phyloP scores from a whole-genome alignment of 2,888 invertebrate species.

The Dryobota labecula region DNA sequence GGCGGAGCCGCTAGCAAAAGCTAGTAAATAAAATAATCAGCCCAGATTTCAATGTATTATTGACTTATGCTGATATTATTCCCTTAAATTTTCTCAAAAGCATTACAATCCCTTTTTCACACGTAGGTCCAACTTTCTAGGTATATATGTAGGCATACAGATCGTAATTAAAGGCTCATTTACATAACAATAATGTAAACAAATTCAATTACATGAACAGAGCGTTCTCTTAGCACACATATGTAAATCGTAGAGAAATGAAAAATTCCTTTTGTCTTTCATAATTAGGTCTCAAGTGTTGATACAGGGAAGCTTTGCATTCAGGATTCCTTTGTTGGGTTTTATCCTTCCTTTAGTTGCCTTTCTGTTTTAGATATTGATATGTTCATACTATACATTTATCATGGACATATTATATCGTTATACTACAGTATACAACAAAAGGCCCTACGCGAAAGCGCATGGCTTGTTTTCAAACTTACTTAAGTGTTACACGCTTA shows the following conservation, averaged over 20 bases:
- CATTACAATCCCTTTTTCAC: background rate
- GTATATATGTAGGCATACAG: background rate
- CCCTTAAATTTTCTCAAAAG: background rate
- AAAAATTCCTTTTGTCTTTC: constrained; percentile 46
- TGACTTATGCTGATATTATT: background rate
- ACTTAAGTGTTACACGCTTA: no score
- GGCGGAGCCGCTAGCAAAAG: no score
- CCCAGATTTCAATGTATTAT: no score
- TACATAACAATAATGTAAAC: constrained; percentile 61
- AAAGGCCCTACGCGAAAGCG: no score
- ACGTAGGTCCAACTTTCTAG: background rate
- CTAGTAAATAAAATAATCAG: no score
- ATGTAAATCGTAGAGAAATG: constrained; percentile 42
- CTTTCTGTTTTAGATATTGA: background rate
- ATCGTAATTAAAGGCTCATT: constrained; percentile 41
- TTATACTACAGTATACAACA: no score
- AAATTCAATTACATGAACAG: constrained; percentile 58
- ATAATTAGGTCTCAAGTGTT: constrained; percentile 50
- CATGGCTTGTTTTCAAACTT: no score
- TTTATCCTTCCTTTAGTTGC: background rate
- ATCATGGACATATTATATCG: no score
- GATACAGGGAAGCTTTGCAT: background rate
- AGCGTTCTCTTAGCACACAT: constrained; percentile 23
- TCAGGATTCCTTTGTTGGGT: constrained; percentile 5
- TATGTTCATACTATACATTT: no score